These are phyloP conservation scores for Myathropa florea DNA, from an alignment of 2,888 invertebrate species.

Conservation along the genomic window DNA sequence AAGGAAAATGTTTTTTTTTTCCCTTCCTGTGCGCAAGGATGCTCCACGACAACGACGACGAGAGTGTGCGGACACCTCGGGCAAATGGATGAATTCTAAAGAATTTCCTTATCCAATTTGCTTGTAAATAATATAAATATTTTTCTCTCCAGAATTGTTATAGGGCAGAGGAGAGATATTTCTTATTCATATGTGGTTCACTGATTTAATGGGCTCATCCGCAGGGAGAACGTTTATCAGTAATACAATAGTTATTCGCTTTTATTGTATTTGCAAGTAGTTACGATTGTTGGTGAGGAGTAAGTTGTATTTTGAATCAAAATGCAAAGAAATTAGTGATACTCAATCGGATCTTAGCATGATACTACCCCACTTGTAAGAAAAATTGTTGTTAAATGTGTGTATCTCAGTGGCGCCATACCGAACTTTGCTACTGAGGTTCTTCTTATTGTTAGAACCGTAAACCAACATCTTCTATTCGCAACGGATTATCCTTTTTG, in stretches of 20 bases:
- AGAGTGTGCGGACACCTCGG: constrained; percentile 59
- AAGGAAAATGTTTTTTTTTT: neutral
- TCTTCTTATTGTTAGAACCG: neutral
- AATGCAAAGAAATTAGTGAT: too few relatives aligned
- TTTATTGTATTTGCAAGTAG: neutral
- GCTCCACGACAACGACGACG: constrained; percentile 1
- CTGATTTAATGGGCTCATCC: constrained; percentile 56
- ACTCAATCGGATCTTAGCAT: too few relatives aligned
- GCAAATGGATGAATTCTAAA: constrained; percentile 59
- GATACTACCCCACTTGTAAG: neutral
- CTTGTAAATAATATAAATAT: constrained; percentile 31
- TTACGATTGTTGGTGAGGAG: neutral
- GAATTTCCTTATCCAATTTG: constrained; percentile 64
- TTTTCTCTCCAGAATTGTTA: constrained; percentile 24
- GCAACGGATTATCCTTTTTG: constrained; percentile 40
- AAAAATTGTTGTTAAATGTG: neutral
- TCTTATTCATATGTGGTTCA: constrained; percentile 54
- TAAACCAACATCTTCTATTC: constrained; percentile 19
- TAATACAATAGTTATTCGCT: constrained; percentile 18
- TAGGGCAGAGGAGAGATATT: neutral
- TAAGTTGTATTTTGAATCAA: neutral
- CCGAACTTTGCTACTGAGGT: neutral
- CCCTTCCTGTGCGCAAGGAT: constrained; percentile 29
- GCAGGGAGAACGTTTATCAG: constrained; percentile 49
- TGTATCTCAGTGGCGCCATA: constrained; percentile 26